These are phyloP conservation scores for Cheilosia grossa DNA, from an alignment of 2,888 invertebrate genomes.

Conservation along the genomic window DNA sequence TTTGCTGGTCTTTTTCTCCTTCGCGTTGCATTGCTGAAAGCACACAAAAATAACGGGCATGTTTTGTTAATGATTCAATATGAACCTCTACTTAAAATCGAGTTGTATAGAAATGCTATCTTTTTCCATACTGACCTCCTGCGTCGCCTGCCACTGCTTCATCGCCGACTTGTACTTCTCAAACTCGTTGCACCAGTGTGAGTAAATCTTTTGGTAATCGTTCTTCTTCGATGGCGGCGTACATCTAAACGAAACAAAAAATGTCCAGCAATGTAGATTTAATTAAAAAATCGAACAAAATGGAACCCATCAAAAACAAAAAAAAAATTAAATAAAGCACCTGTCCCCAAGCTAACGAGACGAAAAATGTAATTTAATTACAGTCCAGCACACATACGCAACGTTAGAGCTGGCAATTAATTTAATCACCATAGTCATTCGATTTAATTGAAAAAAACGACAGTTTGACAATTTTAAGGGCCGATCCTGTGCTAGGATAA, in stretches of 20 bases:
- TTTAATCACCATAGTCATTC: conserved; percentile 68
- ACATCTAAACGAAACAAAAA: conserved; percentile 84
- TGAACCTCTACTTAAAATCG: not conserved
- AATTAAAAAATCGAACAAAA: conserved; percentile 11
- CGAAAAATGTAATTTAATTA: conserved; percentile 64
- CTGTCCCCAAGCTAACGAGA: conserved; percentile 43
- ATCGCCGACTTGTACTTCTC: conserved; percentile 98
- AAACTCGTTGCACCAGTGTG: conserved; percentile 99
- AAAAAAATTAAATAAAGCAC: conserved; percentile 18
- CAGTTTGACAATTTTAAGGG: conserved; percentile 62
- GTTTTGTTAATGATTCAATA: not conserved
- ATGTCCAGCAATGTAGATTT: conserved; percentile 21
- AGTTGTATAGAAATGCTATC: not conserved
- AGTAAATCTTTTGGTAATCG: conserved; percentile 97
- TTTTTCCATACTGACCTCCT: conserved; percentile 89
- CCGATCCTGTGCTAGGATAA: conserved; percentile 42
- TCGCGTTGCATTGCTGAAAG: conserved; percentile 81
- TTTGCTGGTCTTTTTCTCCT: conserved; percentile 81
- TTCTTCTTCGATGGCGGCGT: conserved; percentile 94
- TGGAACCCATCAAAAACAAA: conserved; percentile 8
- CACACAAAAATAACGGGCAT: not conserved
- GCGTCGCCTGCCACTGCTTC: conserved; percentile 97
- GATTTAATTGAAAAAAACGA: conserved; percentile 69
- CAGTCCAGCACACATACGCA: conserved; percentile 51
- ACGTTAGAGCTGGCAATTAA: conserved; percentile 62